Evolutionary conservation across 2,113 vertebrate genomes (phyloP).

Genomic region (Spheniscus mendiculus): DNA sequence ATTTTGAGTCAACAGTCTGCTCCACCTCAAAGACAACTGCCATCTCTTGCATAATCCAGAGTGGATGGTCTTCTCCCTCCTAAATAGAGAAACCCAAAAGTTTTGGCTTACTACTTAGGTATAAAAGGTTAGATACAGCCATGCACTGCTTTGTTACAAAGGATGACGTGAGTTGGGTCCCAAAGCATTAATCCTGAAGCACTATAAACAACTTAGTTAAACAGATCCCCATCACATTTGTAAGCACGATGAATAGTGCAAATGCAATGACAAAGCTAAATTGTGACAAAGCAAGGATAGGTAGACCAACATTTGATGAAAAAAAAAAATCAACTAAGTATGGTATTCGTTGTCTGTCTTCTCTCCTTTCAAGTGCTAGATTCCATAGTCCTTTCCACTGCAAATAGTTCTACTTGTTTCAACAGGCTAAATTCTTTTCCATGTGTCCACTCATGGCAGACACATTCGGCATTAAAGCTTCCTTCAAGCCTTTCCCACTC

Average conservation of each 20-base stretch:
- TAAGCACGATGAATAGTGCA: not conserved
- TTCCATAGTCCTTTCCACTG: not conserved
- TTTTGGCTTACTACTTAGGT: not conserved
- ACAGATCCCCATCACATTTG: not conserved
- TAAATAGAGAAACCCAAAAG: not conserved
- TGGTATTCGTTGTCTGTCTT: not conserved
- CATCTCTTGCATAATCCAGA: not conserved
- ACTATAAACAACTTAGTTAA: not conserved
- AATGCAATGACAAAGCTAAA: not conserved
- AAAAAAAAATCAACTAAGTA: not conserved
- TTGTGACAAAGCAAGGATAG: not conserved
- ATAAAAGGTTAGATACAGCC: not conserved
- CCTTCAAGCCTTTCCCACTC: not conserved
- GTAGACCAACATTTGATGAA: not conserved
- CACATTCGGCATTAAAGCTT: not conserved
- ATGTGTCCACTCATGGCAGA: not conserved
- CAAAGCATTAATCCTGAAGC: not conserved
- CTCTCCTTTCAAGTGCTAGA: not conserved
- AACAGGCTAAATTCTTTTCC: not conserved
- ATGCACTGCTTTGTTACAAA: not conserved
- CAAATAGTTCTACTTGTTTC: not conserved
- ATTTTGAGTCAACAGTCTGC: not conserved
- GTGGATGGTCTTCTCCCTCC: not conserved
- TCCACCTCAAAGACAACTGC: not conserved
- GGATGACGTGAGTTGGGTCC: not conserved